These are phyloP conservation scores for Lasioglossum figueresi DNA, from an alignment of 2,888 invertebrate genomes.

Conservation along the genomic window DNA sequence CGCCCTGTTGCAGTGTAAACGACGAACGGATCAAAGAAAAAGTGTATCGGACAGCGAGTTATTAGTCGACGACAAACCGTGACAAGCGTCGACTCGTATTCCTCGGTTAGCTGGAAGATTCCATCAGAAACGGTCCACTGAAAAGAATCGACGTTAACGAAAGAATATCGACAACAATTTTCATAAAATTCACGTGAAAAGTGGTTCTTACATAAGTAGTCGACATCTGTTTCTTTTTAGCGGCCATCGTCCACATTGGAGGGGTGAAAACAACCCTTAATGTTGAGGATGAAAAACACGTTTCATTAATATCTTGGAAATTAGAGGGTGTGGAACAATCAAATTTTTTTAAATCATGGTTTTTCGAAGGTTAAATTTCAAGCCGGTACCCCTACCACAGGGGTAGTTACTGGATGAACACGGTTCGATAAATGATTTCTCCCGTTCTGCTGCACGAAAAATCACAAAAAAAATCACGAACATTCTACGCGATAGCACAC, in stretches of 20 bases:
- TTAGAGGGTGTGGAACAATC: background rate
- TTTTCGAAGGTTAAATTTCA: background rate
- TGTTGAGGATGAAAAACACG: background rate
- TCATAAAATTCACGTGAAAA: too few species aligned
- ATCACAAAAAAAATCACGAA: background rate
- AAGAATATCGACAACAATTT: background rate
- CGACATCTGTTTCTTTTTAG: background rate
- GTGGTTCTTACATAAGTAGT: background rate
- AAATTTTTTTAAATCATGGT: too few species aligned
- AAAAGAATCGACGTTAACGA: background rate
- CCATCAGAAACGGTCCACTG: background rate
- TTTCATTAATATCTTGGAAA: background rate
- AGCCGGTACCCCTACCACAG: background rate
- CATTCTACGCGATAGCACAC: background rate
- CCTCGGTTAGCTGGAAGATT: slow-evolving; percentile 3
- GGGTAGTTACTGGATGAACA: background rate
- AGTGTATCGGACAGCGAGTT: slow-evolving; percentile 10
- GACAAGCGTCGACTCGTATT: slow-evolving; percentile 11
- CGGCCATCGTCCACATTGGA: too few species aligned
- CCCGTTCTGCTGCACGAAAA: background rate
- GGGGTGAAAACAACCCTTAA: too few species aligned
- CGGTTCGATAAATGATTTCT: background rate
- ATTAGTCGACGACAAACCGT: slow-evolving; percentile 23
- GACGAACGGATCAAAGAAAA: slow-evolving; percentile 25
- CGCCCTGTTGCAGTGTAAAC: slow-evolving; percentile 5